Percentiles rank a stretch among this genome's conserved stretches.
Conservation (phyloP, 2,888 invertebrate species). For the Lasius fuliginosus region DNA sequence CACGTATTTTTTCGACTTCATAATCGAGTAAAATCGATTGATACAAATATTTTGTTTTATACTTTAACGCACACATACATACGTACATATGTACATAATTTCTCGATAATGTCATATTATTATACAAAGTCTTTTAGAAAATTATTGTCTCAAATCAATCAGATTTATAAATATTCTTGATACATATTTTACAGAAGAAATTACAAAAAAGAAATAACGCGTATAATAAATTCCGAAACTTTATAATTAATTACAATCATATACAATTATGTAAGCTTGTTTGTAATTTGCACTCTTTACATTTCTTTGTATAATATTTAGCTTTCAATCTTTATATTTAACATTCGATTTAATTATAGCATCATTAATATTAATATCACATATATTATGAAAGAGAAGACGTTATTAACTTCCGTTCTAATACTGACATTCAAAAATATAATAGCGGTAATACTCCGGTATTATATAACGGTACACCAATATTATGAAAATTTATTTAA, state of each 20-base stretch:
- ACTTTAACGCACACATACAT: background rate
- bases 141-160: background rate
- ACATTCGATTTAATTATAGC: background rate
- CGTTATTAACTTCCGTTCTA: background rate
- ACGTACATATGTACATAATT: background rate
- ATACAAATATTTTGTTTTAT: background rate
- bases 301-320: background rate
- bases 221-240: background rate
- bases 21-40: background rate
- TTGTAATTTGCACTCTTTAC: background rate
- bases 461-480: background rate
- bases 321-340: background rate
- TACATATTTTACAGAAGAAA: background rate
- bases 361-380: background rate
- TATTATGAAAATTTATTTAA: constrained; percentile 2
- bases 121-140: background rate
- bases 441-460: background rate
- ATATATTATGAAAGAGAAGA: background rate
- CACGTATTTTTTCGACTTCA: background rate
- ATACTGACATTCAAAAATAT: background rate
- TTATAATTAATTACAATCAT: background rate
- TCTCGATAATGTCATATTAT: background rate
- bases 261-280: background rate
- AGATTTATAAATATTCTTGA: background rate
- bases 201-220: background rate